phyloP scores from a whole-genome alignment of 2,888 invertebrate genomes.

The Agonopterix arenella region DNA sequence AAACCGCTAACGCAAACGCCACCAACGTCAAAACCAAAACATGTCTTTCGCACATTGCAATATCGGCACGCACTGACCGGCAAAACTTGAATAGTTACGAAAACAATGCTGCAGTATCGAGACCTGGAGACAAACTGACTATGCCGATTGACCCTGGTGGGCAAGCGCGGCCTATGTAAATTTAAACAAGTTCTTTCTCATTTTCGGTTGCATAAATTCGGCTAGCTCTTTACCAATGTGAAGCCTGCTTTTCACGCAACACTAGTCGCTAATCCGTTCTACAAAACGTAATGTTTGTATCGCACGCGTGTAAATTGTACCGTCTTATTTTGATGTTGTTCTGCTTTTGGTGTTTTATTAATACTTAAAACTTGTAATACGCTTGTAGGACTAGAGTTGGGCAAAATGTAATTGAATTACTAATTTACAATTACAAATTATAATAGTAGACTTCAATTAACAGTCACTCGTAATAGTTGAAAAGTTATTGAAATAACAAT shows the following conservation, averaged over 20 bases:
- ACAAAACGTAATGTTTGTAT: slow-evolving; percentile 28
- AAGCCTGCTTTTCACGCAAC: slow-evolving; percentile 65
- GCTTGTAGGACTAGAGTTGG: no score
- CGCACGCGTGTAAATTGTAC: not conserved
- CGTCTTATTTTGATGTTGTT: not conserved
- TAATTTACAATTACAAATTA: no score
- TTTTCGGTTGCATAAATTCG: slow-evolving; percentile 66
- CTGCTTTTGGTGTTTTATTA: not conserved
- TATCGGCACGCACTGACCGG: slow-evolving; percentile 17
- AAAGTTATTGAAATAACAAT: no score
- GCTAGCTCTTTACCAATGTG: slow-evolving; percentile 58
- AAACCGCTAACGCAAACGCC: slow-evolving; percentile 37
- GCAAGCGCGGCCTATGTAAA: slow-evolving; percentile 51
- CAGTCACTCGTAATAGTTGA: no score
- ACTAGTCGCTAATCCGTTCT: slow-evolving; percentile 52
- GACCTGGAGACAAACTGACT: slow-evolving; percentile 41
- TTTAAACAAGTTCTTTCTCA: slow-evolving; percentile 63
- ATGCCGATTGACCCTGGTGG: slow-evolving; percentile 42
- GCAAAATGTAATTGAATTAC: no score
- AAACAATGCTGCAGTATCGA: slow-evolving; percentile 27
- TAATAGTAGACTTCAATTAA: no score
- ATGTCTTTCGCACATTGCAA: slow-evolving; percentile 55
- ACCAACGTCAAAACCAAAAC: slow-evolving; percentile 43
- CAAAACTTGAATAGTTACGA: slow-evolving; percentile 13
- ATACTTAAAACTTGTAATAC: no score